Evolutionary conservation across 2,113 vertebrate species (phyloP), one percentile per base, ranked within the genome.

Genomic region (Indicator indicator): DNA sequence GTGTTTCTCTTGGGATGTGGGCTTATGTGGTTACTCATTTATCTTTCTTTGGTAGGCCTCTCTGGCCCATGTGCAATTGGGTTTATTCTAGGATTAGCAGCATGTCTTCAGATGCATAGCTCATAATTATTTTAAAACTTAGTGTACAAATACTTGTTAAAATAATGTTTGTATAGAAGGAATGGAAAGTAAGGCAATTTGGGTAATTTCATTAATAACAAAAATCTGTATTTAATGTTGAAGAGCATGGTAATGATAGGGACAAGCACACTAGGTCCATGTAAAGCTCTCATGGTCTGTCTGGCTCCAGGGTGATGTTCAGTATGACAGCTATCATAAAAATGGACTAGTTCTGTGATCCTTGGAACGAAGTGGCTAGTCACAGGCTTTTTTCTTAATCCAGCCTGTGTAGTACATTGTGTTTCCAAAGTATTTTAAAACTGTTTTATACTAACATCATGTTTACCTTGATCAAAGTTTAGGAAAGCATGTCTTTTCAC

Each of bases 81-180:
- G 65, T 81, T 90, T 94, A 54, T 93, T 55, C 40, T 69, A 59
- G 21, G 52, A 72, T 94, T 94, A 69, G 72, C 10, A 81, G 26
- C 54, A 50, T 89, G 65, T 78, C 75, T 78, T 65, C 54, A 46
- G 44, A 36, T 75, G 30, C 17, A 19, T 38, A 65, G 48, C 26
- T 95, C 9, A 17, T 72, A 18, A 65, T 91, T 93, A 65, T 89
- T 88, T 95, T 59, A 80, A 84, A 72, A 64, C 24, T 68, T 63
- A 75, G n/a, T 32, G 15, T 92, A 42, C 59, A 83, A 73, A 48
- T 76, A 63, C 7, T 87, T 70, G 9, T 14, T 46, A 87, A 80
- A 63, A 33, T 40, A 33, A 30, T 63, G 3, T 33, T 88, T 85
- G 72, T 70, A 0, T 82, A 44, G 72, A 50, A 52, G 27, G 33